These are phyloP conservation scores for Drosophila infuscata DNA, from an alignment of 2,888 invertebrate genomes.

Conservation along the genomic window DNA sequence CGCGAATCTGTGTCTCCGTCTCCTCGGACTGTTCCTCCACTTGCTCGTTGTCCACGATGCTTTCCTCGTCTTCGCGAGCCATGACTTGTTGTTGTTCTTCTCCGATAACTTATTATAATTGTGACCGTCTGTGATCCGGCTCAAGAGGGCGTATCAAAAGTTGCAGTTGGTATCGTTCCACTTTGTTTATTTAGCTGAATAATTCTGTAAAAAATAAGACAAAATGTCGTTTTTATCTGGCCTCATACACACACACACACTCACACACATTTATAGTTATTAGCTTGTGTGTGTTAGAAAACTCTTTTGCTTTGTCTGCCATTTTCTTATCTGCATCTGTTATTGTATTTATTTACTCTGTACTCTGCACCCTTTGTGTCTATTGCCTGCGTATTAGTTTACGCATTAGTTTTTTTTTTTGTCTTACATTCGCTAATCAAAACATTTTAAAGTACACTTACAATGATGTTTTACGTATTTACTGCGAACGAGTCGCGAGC, in stretches of 20 bases:
- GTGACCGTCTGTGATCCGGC: constrained; percentile 24
- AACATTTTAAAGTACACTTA: constrained; percentile 55
- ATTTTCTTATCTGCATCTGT: constrained; percentile 51
- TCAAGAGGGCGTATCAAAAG: constrained; percentile 42
- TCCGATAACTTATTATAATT: constrained; percentile 2
- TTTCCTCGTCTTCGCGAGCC: constrained; percentile 68
- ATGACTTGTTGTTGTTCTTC: constrained; percentile 56
- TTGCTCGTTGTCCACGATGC: constrained; percentile 70
- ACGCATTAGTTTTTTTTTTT: constrained; percentile 36
- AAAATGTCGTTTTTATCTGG: constrained; percentile 48
- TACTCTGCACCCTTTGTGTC: constrained; percentile 71
- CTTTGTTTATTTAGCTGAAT: constrained; percentile 33
- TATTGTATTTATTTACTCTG: constrained; percentile 56
- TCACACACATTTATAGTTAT: neutral
- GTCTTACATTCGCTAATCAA: constrained; percentile 56
- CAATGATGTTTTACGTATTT: constrained; percentile 12
- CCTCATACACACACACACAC: constrained; percentile 12
- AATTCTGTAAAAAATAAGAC: constrained; percentile 51
- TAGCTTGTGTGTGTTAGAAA: constrained; percentile 23
- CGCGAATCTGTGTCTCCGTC: constrained; percentile 26
- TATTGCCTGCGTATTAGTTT: constrained; percentile 54
- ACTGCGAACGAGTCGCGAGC: constrained; percentile 12
- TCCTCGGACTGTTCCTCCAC: constrained; percentile 24
- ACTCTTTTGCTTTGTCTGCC: constrained; percentile 76
- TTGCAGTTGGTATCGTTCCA: constrained; percentile 45